These are phyloP conservation scores for Podarcis muralis DNA, from an alignment of 2,113 vertebrate species.

Conservation along the genomic window DNA sequence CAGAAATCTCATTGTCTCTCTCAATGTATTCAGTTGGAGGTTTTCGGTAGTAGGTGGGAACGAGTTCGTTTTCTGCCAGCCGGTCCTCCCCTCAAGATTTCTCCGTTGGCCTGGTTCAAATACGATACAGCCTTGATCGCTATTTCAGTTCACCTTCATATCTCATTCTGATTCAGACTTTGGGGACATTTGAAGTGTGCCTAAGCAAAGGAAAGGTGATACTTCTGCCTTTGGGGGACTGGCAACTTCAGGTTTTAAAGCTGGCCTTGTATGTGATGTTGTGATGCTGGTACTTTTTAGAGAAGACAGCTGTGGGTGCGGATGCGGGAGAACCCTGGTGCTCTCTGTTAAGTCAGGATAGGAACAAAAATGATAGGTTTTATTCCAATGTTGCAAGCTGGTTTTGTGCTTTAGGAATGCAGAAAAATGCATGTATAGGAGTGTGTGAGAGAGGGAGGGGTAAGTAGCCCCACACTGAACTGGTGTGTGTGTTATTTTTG, in stretches of 20 bases:
- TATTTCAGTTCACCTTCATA: background rate
- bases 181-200: background rate
- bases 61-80: conserved; percentile 15
- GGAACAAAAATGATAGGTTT: conserved; percentile 36
- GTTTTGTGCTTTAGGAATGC: background rate
- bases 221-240: conserved; percentile 33
- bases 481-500: background rate
- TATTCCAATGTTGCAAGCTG: conserved; percentile 4
- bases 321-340: background rate
- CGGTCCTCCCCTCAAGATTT: conserved; percentile 28
- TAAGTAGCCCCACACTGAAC: background rate
- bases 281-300: conserved; percentile 25
- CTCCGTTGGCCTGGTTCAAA: background rate
- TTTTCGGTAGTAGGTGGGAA: conserved; percentile 6
- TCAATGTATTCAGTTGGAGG: background rate
- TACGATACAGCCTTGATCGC: background rate
- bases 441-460: background rate
- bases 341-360: background rate
- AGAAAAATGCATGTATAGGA: background rate
- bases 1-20: background rate
- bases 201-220: conserved; percentile 16
- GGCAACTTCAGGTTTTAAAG: conserved; percentile 26
- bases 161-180: background rate
- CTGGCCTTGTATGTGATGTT: conserved; percentile 25
- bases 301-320: conserved; percentile 1